Evolutionary conservation across 2,113 vertebrate species (phyloP).

Genomic region (Ictidomys tridecemlineatus): DNA sequence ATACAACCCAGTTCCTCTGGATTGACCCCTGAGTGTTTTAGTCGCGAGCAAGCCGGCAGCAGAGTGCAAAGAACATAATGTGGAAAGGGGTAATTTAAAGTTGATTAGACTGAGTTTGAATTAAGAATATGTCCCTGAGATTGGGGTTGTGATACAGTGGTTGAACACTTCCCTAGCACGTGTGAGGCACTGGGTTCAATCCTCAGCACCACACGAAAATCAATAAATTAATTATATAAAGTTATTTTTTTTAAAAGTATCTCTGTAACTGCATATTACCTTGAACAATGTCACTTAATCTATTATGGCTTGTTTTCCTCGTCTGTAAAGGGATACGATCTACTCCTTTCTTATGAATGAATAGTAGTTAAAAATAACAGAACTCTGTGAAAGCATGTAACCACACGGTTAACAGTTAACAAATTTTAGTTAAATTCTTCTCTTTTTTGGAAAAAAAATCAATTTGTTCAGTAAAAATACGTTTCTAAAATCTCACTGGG

Average conservation of each 20-base stretch:
- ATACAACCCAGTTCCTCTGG: no score
- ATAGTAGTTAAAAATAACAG: constrained; percentile 16
- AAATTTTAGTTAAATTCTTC: neutral
- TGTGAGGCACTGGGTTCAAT: no score
- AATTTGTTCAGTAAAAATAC: constrained; percentile 10
- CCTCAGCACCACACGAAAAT: no score
- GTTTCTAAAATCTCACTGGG: neutral
- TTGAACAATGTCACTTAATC: neutral
- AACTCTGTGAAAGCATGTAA: neutral
- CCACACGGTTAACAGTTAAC: neutral
- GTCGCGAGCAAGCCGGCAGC: no score
- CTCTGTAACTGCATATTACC: neutral
- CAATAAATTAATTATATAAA: no score
- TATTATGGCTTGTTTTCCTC: constrained; percentile 4
- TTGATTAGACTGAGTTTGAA: neutral
- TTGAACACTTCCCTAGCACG: no score
- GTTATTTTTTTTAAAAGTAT: no score
- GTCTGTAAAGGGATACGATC: neutral
- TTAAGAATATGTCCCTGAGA: neutral
- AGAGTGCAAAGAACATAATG: neutral
- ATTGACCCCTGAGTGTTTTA: no score
- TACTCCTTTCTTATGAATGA: neutral
- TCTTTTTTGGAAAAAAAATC: neutral
- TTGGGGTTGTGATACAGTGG: no score
- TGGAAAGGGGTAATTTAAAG: neutral